Percentiles rank a stretch among this genome's conserved stretches.
phyloP scores from a whole-genome alignment of 2,888 invertebrate species.

The Ernsta delagoae region DNA sequence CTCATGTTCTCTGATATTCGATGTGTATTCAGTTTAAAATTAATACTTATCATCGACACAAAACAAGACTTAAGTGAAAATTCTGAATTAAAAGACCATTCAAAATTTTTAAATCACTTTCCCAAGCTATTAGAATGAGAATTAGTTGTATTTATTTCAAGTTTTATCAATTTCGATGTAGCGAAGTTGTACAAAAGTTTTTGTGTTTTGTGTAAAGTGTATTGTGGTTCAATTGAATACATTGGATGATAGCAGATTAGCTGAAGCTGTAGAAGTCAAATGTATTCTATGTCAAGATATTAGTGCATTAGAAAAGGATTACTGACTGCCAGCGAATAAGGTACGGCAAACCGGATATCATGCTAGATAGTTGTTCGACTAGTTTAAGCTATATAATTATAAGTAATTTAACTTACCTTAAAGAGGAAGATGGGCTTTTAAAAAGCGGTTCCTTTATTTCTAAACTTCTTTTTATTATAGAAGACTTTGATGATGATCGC shows the following conservation, averaged over 20 bases:
- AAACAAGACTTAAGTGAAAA: constrained; percentile 48
- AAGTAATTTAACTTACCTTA: constrained; percentile 44
- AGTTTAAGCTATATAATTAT: constrained; percentile 65
- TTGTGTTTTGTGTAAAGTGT: constrained; percentile 73
- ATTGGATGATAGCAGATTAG: constrained; percentile 37
- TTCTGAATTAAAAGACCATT: constrained; percentile 45
- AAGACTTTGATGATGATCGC: constrained; percentile 46
- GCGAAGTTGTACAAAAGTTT: constrained; percentile 56
- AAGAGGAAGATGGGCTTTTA: constrained; percentile 46
- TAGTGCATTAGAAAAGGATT: constrained; percentile 64
- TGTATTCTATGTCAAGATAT: constrained; percentile 59
- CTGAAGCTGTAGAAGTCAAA: constrained; percentile 49
- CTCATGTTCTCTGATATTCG: constrained; percentile 59
- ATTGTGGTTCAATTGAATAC: constrained; percentile 59
- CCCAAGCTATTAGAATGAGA: constrained; percentile 42
- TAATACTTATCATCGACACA: constrained; percentile 52
- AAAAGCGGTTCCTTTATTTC: constrained; percentile 44
- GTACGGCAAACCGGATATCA: constrained; percentile 80
- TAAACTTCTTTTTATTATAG: constrained; percentile 45
- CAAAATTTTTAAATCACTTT: constrained; percentile 45
- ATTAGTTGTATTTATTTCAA: constrained; percentile 11
- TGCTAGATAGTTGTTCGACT: constrained; percentile 72
- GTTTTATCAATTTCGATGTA: constrained; percentile 18
- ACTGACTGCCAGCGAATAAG: constrained; percentile 74
- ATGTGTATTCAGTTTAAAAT: constrained; percentile 51